Evolutionary conservation across 2,888 invertebrate genomes (phyloP), one percentile per base, ranked within the genome.

Genomic region (Hydriomena furcata): DNA sequence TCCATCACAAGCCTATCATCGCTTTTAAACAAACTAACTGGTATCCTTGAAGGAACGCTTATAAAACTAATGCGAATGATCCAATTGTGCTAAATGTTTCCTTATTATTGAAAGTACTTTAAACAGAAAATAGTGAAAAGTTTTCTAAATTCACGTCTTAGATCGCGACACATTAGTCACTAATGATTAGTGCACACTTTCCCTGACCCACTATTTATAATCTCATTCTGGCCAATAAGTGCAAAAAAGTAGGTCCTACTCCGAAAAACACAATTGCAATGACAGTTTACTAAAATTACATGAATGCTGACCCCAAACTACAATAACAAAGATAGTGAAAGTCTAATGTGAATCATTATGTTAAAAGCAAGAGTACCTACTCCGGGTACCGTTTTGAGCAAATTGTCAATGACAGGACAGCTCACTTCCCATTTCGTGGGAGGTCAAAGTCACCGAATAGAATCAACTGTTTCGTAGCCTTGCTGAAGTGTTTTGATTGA

Each of bases 301-400:
- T 50, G 59, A 61, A 55, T 57, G 31, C 44, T 53, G 61, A 55
- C 59, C 61, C 52, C 53, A 46, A 55, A 52, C 28, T 12, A 35
- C 42, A 57, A 50, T 55, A 55, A 59, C 58, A 52, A 58, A 54
- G 28, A 47, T 20, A 61, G 61, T 52, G 61, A 61, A 61, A 61
- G 61, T 58, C 38, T 38, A 44, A 43, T 43, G 52, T 43, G 52
- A 49, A 31, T 42, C 48, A 47, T 47, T 52, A 43, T 47, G 25
- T 48, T 21, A 44, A 55, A 55, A 55, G 55, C 47, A 55, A 55
- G 37, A 55, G 55, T 47, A 49, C 8, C 8, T 10, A 27, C 43
- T 34, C 30, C 1, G 3, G 5, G 41, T 44, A 47, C 51, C 55
- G 51, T 47, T 55, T 40, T 40, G 38, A 43, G 46, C 41, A 42